A percentile compares a stretch with the other conserved stretches of the same genome.
Conservation (phyloP, 2,888 invertebrate species). For the Osedax fenrisi region DNA sequence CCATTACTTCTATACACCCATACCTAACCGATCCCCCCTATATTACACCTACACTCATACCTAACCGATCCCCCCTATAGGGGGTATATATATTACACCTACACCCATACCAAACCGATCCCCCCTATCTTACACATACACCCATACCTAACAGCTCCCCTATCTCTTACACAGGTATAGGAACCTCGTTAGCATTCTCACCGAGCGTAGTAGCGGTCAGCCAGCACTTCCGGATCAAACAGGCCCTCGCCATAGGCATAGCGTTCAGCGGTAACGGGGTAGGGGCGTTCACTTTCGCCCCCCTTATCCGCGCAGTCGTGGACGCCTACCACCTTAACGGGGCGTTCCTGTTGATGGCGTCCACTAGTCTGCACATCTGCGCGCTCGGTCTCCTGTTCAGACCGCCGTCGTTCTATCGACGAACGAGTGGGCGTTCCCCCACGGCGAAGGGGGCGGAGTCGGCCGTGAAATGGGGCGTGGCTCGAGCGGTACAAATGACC, state of each 20-base stretch:
- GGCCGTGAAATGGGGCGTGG: no score
- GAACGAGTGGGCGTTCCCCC: not conserved
- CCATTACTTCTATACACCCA: no score
- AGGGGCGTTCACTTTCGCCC: conserved; percentile 37
- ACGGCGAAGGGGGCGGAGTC: not conserved
- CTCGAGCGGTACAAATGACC: no score
- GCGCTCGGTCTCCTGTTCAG: conserved; percentile 31
- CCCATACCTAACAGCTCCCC: no score
- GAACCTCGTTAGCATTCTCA: conserved; percentile 37
- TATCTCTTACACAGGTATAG: conserved; percentile 35
- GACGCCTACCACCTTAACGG: conserved; percentile 29
- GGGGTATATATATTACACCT: no score
- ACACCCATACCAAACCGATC: no score
- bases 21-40: no score
- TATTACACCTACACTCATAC: no score
- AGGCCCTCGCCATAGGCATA: conserved; percentile 39
- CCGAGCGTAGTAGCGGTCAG: conserved; percentile 39
- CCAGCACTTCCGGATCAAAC: conserved; percentile 37
- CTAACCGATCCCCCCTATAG: no score
- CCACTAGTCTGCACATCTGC: conserved; percentile 32
- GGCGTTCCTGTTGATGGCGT: conserved; percentile 31
- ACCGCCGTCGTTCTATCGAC: conserved; percentile 22
- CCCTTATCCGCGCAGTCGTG: conserved; percentile 30
- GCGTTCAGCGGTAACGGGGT: conserved; percentile 39
- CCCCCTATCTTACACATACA: no score